Evolutionary conservation across 1,140 invertebrate genomes (phyloP).

Genomic region (Wasmannia auropunctata): DNA sequence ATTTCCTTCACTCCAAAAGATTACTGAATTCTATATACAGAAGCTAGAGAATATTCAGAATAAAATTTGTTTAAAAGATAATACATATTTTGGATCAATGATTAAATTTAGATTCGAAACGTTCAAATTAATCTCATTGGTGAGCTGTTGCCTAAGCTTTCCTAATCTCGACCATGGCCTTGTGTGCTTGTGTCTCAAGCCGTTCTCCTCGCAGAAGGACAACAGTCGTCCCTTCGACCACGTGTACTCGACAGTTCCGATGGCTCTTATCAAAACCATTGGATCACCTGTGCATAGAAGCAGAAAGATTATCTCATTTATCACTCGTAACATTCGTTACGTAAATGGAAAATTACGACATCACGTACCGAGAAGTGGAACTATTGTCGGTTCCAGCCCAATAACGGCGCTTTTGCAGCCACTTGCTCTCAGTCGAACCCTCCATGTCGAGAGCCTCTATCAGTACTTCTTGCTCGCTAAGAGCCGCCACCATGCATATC

Average conservation of each 20-base stretch:
- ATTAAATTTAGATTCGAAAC: slow-evolving; percentile 88
- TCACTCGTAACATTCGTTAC: slow-evolving; percentile 6
- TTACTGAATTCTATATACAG: neutral
- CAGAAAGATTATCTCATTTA: neutral
- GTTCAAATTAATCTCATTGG: slow-evolving; percentile 93
- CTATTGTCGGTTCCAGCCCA: slow-evolving; percentile 93
- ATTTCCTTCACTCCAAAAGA: neutral
- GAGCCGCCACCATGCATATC: slow-evolving; percentile 94
- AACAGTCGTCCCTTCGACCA: slow-evolving; percentile 87
- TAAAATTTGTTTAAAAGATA: neutral
- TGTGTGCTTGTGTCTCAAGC: slow-evolving; percentile 93
- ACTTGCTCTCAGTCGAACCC: slow-evolving; percentile 80
- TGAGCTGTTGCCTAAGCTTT: slow-evolving; percentile 96
- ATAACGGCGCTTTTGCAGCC: slow-evolving; percentile 85
- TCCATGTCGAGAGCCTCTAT: slow-evolving; percentile 84
- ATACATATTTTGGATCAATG: slow-evolving; percentile 89
- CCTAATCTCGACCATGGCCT: slow-evolving; percentile 96
- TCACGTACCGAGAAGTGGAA: slow-evolving; percentile 87
- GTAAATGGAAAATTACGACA: slow-evolving; percentile 13
- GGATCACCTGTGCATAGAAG: slow-evolving; percentile 90
- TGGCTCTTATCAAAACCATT: slow-evolving; percentile 94
- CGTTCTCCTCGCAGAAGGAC: slow-evolving; percentile 92
- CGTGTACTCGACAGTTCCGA: slow-evolving; percentile 94
- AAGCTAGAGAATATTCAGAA: neutral
- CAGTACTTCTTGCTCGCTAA: slow-evolving; percentile 95